Evolutionary conservation across 2,113 vertebrate genomes (phyloP).

Genomic region (Scolopax mira): DNA sequence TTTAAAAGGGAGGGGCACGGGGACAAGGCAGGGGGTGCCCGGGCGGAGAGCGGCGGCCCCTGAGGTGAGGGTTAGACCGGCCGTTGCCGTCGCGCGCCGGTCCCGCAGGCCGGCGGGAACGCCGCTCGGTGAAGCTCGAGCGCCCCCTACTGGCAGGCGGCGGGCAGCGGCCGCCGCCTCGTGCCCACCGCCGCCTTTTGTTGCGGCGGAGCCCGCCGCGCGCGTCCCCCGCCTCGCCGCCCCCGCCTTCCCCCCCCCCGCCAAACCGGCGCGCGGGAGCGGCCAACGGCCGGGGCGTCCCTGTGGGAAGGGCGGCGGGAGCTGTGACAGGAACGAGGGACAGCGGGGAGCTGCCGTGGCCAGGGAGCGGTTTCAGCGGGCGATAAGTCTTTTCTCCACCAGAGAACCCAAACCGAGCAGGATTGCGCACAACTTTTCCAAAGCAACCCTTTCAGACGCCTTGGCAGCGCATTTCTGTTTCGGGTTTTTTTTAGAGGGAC

Average conservation of each 20-base stretch:
- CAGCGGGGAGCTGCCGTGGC: rapidly evolving
- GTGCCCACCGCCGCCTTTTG: background rate
- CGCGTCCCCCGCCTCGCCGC: background rate
- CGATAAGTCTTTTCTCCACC: rapidly evolving
- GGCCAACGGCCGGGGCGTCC: background rate
- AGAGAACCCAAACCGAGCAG: background rate
- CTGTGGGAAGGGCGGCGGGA: rapidly evolving
- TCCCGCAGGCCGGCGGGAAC: background rate
- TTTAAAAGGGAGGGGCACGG: background rate
- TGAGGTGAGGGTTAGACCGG: background rate
- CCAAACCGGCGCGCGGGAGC: background rate
- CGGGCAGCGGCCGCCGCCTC: background rate
- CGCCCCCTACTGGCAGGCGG: conserved; percentile 84
- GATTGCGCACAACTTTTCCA: rapidly evolving
- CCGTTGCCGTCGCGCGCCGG: background rate
- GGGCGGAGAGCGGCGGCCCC: background rate
- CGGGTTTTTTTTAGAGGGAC: background rate
- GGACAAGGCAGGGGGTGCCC: background rate
- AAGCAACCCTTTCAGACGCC: rapidly evolving
- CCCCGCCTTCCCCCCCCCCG: no score
- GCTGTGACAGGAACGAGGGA: rapidly evolving
- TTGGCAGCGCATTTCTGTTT: rapidly evolving
- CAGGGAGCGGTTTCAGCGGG: rapidly evolving
- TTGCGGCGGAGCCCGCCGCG: background rate
- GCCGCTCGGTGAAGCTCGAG: conserved; percentile 76